Evolutionary conservation across 2,113 vertebrate genomes (phyloP).

Genomic region (Gobio gobio): DNA sequence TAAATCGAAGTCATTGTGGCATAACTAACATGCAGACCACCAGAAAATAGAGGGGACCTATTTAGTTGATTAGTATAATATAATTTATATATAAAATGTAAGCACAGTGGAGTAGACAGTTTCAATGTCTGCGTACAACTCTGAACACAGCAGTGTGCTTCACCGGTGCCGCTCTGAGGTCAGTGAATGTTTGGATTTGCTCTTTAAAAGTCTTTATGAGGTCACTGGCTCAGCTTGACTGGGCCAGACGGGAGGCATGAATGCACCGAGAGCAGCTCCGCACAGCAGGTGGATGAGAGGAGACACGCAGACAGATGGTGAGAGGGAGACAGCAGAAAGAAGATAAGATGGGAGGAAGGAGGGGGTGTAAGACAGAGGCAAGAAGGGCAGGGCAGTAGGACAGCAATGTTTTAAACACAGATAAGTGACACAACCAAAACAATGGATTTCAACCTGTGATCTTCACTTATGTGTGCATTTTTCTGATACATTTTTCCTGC

Average conservation of each 20-base stretch:
- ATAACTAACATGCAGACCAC: not conserved
- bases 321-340: slow-evolving; percentile 48
- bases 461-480: not conserved
- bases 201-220: slow-evolving; percentile 53
- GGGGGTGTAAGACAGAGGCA: slow-evolving; percentile 35
- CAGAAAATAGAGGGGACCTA: not conserved
- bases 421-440: slow-evolving; percentile 10
- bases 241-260: slow-evolving; percentile 27
- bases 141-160: slow-evolving; percentile 33
- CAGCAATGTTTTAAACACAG: slow-evolving; percentile 16
- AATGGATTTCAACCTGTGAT: not conserved
- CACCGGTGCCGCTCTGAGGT: slow-evolving; percentile 59
- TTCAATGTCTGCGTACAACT: not conserved
- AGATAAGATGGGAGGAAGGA: slow-evolving; percentile 39
- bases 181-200: slow-evolving; percentile 62
- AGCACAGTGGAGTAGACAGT: slow-evolving; percentile 2
- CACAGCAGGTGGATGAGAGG: slow-evolving; percentile 61
- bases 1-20: not conserved
- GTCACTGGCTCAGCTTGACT: slow-evolving; percentile 44
- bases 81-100: not conserved
- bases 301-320: slow-evolving; percentile 65
- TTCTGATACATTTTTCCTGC: not conserved
- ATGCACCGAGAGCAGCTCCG: slow-evolving; percentile 49
- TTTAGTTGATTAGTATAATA: not conserved
- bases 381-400: slow-evolving; percentile 43